A percentile compares a stretch with the other conserved stretches of the same genome.
phyloP scores from a whole-genome alignment of 2,888 invertebrate genomes.

The Trypoxylon attenuatum region DNA sequence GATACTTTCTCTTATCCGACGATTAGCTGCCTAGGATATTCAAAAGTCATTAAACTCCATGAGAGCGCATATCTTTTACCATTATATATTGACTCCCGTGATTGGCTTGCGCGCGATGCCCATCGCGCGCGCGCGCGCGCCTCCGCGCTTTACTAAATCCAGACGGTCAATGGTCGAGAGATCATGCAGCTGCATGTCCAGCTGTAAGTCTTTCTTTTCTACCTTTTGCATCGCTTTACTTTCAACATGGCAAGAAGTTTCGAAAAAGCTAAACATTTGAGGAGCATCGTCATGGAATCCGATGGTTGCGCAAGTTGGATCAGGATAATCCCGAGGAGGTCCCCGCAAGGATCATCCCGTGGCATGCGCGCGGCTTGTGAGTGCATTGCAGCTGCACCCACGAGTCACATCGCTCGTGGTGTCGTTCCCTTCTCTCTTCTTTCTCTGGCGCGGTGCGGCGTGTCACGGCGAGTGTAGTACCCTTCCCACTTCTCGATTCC shows the following conservation, averaged over 20 bases:
- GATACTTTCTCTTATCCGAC: conserved; percentile 48
- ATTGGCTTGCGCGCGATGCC: no score
- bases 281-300: background rate
- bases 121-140: background rate
- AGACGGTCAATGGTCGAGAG: background rate
- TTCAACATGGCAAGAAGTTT: no score
- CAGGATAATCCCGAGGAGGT: conserved; percentile 38
- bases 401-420: conserved; percentile 59
- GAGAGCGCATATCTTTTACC: conserved; percentile 27
- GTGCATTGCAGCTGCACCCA: conserved; percentile 60
- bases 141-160: background rate
- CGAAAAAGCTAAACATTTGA: background rate
- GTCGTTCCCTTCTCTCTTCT: conserved; percentile 50
- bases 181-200: background rate
- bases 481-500: conserved; percentile 48
- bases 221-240: no score
- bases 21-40: conserved; percentile 42
- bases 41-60: conserved; percentile 48
- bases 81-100: background rate
- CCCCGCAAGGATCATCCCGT: conserved; percentile 32
- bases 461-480: conserved; percentile 41
- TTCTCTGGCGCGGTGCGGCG: conserved; percentile 13
- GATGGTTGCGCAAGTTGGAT: background rate
- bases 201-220: background rate
- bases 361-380: conserved; percentile 36